Evolutionary conservation across 2,888 invertebrate genomes (phyloP).

Genomic region (Parelbella ahira): DNA sequence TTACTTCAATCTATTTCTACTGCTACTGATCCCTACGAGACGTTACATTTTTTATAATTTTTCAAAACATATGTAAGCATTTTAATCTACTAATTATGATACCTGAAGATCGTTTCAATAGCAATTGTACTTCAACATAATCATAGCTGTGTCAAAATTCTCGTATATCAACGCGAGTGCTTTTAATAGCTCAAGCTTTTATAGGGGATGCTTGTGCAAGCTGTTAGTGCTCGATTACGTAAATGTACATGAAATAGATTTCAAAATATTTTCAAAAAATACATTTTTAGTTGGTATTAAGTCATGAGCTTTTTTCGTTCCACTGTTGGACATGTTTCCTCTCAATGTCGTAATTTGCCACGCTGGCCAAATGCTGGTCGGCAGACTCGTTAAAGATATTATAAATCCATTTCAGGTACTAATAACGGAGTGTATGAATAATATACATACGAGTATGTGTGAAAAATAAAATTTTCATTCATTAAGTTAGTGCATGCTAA

Average conservation of each 20-base stretch:
- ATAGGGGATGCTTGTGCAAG: constrained; percentile 65
- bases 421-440: constrained; percentile 28
- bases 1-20: too few species aligned
- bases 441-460: constrained; percentile 25
- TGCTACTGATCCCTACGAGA: too few species aligned
- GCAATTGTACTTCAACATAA: background rate
- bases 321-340: too few species aligned
- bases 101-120: too few species aligned
- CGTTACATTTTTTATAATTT: too few species aligned
- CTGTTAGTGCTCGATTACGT: constrained; percentile 63
- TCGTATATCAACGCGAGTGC: constrained; percentile 37
- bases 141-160: too few species aligned
- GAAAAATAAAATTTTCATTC: constrained; percentile 15
- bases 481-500: constrained; percentile 48
- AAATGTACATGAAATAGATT: constrained; percentile 51
- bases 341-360: too few species aligned
- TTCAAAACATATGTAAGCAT: too few species aligned
- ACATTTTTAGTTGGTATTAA: background rate
- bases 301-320: too few species aligned
- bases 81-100: too few species aligned
- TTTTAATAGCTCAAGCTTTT: constrained; percentile 54
- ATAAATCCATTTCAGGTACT: constrained; percentile 44
- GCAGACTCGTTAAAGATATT: too few species aligned
- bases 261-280: constrained; percentile 29
- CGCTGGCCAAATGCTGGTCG: too few species aligned